Evolutionary conservation across 2,888 invertebrate genomes (phyloP), one percentile per base, ranked within the genome.

Genomic region (Petrolisthes manimaculis): DNA sequence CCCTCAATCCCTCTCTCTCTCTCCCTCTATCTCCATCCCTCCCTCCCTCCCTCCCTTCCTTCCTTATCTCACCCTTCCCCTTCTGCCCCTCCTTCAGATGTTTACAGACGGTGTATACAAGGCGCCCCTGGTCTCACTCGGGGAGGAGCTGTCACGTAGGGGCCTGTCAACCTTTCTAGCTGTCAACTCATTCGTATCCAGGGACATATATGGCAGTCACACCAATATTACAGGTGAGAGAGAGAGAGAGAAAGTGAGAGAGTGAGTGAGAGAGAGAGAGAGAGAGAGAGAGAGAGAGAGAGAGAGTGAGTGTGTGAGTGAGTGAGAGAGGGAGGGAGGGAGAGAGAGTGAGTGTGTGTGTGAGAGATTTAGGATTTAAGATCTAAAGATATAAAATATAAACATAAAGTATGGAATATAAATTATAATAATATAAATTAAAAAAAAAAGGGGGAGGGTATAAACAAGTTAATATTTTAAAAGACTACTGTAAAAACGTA

Each of bases 101-200:
- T 89, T 89, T 74, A 89, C 87, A n/a, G 89, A 87, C 77, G 81
- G 84, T 8, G 55, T 89, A 71, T 89, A 87, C 83, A 85, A 84
- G 21, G 84, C 89, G 14, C 86, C 89, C 18, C 51, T 84, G 75
- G 56, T 87, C 8, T 37, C 18, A 61, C 51, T 87, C 55, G 83
- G 87, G 0, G 85, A 87, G 53, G 84, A 82, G 18, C 56, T 67
- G 51, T 75, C 87, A 1, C 56, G 84, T 9, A 84, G 86, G 14
- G 89, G 86, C 24, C 84, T 86, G 18, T 69, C 75, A 5, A 84
- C 87, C 8, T 84, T 84, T 74, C 78, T 89, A 21, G 84, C 86
- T 18, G 84, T 89, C 61, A 89, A 89, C 69, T 78, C 83, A 12
- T 87, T 89, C 78, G 24, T 71, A 24, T 71, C 77, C 12, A 80